Conservation (phyloP, 1,140 invertebrate genomes). For the Eueides isabella region DNA sequence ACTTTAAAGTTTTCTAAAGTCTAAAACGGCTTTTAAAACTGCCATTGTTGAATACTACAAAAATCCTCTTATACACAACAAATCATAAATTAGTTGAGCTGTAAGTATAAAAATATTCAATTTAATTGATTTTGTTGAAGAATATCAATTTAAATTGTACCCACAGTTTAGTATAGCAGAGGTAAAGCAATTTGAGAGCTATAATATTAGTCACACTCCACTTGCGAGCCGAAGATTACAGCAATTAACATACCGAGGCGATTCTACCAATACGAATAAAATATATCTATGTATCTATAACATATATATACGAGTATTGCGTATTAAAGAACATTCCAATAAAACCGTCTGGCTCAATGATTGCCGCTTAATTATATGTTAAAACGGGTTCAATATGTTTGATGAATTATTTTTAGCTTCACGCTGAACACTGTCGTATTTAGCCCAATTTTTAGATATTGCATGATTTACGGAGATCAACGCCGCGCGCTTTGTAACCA, state of each 20-base stretch:
- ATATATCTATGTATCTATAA: background rate
- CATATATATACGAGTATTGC: background rate
- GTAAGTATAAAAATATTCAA: background rate
- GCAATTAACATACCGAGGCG: constrained; percentile 31
- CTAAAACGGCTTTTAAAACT: too few relatives aligned
- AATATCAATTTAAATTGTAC: constrained; percentile 8
- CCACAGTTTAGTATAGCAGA: background rate
- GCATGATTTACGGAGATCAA: too few relatives aligned
- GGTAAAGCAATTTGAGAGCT: constrained; percentile 2
- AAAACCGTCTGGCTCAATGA: background rate
- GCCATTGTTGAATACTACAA: too few relatives aligned
- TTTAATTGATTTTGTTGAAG: background rate
- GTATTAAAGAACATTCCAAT: background rate
- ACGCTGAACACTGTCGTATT: too few relatives aligned
- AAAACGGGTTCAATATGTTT: background rate
- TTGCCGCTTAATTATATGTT: background rate
- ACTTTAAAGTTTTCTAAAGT: too few relatives aligned
- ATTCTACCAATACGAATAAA: background rate
- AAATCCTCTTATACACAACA: background rate
- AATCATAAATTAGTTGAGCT: background rate
- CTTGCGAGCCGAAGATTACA: constrained; percentile 18
- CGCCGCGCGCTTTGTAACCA: background rate
- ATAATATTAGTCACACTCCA: constrained; percentile 34
- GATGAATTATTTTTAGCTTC: background rate
- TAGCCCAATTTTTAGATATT: too few relatives aligned